A percentile compares a stretch with the other conserved stretches of the same genome.
phyloP scores from a whole-genome alignment of 2,113 vertebrate genomes.

The Chaenocephalus aceratus region DNA sequence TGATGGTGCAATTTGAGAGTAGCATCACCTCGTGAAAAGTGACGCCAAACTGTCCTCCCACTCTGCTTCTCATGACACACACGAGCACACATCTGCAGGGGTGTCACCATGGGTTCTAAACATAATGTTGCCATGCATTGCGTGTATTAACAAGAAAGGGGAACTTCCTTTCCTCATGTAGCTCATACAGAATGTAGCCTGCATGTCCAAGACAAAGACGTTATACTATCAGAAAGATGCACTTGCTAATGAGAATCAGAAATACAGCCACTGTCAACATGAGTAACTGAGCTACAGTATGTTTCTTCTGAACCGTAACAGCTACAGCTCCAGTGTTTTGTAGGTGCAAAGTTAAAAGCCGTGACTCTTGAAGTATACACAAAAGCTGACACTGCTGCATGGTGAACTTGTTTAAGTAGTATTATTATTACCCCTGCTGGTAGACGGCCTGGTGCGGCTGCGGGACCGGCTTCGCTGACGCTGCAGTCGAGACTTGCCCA shows the following conservation, averaged over 20 bases:
- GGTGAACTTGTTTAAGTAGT: conserved; percentile 32
- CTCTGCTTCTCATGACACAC: not conserved
- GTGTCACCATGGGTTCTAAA: conserved; percentile 10
- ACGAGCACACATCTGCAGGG: not conserved
- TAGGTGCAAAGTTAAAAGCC: not conserved
- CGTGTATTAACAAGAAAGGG: not conserved
- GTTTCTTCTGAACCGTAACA: not conserved
- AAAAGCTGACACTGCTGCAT: conserved; percentile 28
- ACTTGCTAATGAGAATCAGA: not conserved
- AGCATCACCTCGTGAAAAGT: conserved; percentile 56
- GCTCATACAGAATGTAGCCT: not conserved
- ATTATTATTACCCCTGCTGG: conserved; percentile 87
- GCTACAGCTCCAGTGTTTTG: not conserved
- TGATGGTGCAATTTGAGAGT: conserved; percentile 10
- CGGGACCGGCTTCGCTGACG: conserved; percentile 95
- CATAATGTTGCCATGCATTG: conserved; percentile 14
- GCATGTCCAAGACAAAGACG: not conserved
- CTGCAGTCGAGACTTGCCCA: conserved; percentile 94
- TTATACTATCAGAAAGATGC: not conserved
- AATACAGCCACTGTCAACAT: not conserved
- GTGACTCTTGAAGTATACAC: not conserved
- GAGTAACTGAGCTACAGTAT: not conserved
- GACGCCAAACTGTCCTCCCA: conserved; percentile 56
- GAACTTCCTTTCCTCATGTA: not conserved
- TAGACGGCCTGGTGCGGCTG: conserved; percentile 90